Evolutionary conservation across 2,797 vertebrate species (phyloP), one percentile per base, ranked within the genome.

Genomic region (Masticophis lateralis): DNA sequence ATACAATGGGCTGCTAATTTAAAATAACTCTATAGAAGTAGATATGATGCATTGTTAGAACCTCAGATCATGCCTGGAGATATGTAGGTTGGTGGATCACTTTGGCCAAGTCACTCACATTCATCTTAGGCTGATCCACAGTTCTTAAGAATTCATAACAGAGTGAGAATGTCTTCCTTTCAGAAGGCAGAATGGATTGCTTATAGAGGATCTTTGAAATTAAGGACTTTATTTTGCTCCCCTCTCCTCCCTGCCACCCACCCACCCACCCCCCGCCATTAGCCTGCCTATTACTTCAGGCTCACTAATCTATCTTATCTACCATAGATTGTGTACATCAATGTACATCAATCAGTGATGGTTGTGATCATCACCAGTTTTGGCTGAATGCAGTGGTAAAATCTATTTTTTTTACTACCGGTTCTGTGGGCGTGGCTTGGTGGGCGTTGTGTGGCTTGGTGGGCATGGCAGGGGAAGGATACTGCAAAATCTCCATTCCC

Each of bases 171-270:
- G 3, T 8, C 2, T 28, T 87, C 86, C 14, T 86, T 25, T 51
- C 83, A 51, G 43, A 86, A 86, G 22, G 27, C 83, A 51, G 47
- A 51, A 86, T 27, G 11, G 47, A 53, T 13, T 51, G 11, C 47
- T 86, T 86, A 47, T 2, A 28, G 51, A 86, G 11, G 27, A 53
- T 11, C 47, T 25, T 51, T 28, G 43, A 86, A 13, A 87, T 55
- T 55, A 87, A 53, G 51, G 13, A 55, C 51, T 55, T 66, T n/a
- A 12, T 66, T n/a, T n/a, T 66, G 63, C 28, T 61, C 60, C 59
- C 8, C 59, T 3, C 59, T 9, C 63, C 28, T 1, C 12, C 12
- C 4, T 0, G 1, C 47, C 51, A 1, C 9, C 8, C 51, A 1
- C 37, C 37, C 37, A 1, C 37, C 37, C 37, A n/a, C n/a, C 37